Evolutionary conservation across 1,140 invertebrate species (phyloP), one percentile per base, ranked within the genome.

Genomic region (Agrilus planipennis): DNA sequence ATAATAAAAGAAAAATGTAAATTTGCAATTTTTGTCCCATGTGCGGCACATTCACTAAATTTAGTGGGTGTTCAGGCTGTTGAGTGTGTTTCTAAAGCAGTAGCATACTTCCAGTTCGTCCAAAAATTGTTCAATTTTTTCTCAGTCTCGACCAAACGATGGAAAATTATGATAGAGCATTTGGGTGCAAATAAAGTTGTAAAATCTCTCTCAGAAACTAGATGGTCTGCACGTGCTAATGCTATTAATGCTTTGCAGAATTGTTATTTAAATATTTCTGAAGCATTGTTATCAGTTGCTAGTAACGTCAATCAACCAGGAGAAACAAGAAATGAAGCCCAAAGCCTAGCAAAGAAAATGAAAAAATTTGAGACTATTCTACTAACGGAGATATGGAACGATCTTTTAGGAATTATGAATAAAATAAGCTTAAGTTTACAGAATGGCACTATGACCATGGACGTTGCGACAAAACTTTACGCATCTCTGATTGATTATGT

Each of bases 1-100:
- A n/a, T n/a, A n/a, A n/a, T n/a, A n/a, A n/a, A n/a, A n/a, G n/a
- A n/a, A n/a, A n/a, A n/a, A n/a, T n/a, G n/a, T n/a, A n/a, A n/a
- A n/a, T n/a, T n/a, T n/a, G 28, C 39, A 11, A 10, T 15, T 32
- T 41, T 27, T 22, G 29, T 41, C 32, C 28, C 39, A 20, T 34
- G 39, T 34, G 14, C 7, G 4, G 16, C 7, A 10, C 34, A 35
- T 35, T 35, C 34, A 17, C 34, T 35, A 15, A 35, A 35, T 20
- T 41, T 41, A 17, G 31, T 41, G n/a, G 5, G 15, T 19, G 25
- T 21, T 14, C 11, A 6, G 9, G 39, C 39, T 34, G 29, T 17
- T 17, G 23, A 41, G 3, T 40, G n/a, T 7, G 39, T 29, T 45
- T 22, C 15, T 30, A 9, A 29, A 34, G 37, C 34, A 4, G 4